Evolutionary conservation across 53 echinoderm and acorn worm species (phyloP), one percentile per base, ranked within the genome.

Genomic region (Pentamera pediparva): DNA sequence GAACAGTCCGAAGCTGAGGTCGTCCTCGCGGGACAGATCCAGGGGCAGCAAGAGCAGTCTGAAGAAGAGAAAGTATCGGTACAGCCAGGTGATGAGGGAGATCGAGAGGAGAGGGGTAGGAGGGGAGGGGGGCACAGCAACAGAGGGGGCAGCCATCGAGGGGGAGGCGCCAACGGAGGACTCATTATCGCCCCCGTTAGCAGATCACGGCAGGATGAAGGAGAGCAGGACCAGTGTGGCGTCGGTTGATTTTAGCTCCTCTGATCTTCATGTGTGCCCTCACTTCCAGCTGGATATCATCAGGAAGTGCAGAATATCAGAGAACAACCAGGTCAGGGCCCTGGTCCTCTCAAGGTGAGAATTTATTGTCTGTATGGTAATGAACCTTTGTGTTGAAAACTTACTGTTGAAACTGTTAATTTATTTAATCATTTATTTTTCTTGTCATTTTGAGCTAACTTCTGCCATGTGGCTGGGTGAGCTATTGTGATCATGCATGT

Each of bases 271-370:
- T 10, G 93, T 93, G 39, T 79, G 74, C 45, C 84, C 87, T 5
- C 81, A 78, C 18, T 89, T 81, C 87, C 86, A 89, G 33, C 77
- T 96, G 32, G 39, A 83, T 15, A 67, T 86, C 15, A 79, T 87
- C 48, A 85, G 82, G 9, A 91, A 96, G 39, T 72, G 88, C 51
- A 91, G 91, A 69, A 86, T 90, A 31, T 96, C 96, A 6, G 96
- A 96, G 20, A 67, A 67, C 45, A 80, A 91, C 49, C 96, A 91
- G 76, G 91, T 96, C 58, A 79, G 91, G 51, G 85, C 88, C 50
- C 79, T 96, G 5, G 84, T 91, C 34, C 83, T 79, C 2, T 85
- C 96, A 65, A 83, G 96, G 96, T 95, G 26, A 62, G 87, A 81
- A 20, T 55, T n/a, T n/a, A n/a, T n/a, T n/a, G n/a, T n/a, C n/a